Evolutionary conservation across 2,797 vertebrate species (phyloP).

Genomic region (Capromys pilorides): DNA sequence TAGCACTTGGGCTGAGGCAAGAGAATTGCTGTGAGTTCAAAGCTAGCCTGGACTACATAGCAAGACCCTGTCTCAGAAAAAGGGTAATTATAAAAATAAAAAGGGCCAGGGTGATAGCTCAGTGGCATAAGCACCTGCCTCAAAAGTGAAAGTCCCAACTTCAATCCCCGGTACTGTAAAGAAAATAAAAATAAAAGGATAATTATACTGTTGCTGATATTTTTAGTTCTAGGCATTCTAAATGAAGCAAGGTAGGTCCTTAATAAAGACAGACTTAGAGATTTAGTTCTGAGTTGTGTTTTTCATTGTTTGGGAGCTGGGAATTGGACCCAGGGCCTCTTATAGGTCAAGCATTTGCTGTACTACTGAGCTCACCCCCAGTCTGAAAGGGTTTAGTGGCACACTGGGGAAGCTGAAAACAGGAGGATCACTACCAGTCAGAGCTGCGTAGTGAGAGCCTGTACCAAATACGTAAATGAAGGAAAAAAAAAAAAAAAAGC

Average conservation of each 20-base stretch:
- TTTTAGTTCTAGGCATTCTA: slow-evolving; percentile 16
- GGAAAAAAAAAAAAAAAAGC: not conserved
- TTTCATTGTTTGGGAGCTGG: not conserved
- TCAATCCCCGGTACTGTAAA: no score
- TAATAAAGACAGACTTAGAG: slow-evolving; percentile 24
- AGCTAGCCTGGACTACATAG: not conserved
- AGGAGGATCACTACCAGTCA: no score
- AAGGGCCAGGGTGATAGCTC: no score
- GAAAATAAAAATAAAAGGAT: not conserved
- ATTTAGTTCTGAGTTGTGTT: not conserved
- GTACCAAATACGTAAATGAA: no score
- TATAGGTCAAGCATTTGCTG: not conserved
- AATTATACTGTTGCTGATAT: not conserved
- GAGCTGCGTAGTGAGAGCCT: no score
- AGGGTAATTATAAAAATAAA: not conserved
- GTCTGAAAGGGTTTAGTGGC: not conserved
- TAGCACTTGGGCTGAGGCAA: not conserved
- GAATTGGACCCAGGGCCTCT: not conserved
- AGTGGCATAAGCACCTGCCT: no score
- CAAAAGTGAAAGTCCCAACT: no score
- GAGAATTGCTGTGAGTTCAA: not conserved
- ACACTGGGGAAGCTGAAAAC: no score
- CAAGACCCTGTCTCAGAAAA: not conserved
- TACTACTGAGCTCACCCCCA: not conserved
- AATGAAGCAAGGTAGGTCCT: slow-evolving; percentile 8